Evolutionary conservation across 2,113 vertebrate genomes (phyloP).

Genomic region (Apodemus sylvaticus): DNA sequence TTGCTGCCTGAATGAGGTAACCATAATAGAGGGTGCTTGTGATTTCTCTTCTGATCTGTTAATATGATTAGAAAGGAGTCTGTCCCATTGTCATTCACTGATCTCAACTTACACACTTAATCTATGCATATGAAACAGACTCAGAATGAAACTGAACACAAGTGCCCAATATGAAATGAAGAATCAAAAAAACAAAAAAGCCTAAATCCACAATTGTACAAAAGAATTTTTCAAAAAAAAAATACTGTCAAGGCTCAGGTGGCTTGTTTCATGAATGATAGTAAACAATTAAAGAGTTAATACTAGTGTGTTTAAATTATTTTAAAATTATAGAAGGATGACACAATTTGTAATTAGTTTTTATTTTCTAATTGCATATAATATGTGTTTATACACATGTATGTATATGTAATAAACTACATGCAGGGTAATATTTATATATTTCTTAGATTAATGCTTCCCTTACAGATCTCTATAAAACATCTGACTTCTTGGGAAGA

Average conservation of each 20-base stretch:
- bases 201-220: background rate
- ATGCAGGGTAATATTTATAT: no score
- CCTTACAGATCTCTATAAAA: background rate
- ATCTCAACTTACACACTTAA: no score
- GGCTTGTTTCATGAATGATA: background rate
- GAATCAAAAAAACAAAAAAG: background rate
- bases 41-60: background rate
- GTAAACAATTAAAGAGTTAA: background rate
- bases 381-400: background rate
- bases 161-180: background rate
- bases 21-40: background rate
- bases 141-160: background rate
- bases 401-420: background rate
- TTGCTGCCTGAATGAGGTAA: background rate
- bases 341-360: background rate
- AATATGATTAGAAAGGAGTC: background rate
- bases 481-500: background rate
- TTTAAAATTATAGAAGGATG: background rate
- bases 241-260: no score
- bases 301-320: background rate
- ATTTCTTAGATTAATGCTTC: background rate
- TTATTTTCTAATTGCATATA: background rate
- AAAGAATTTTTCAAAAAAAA: background rate
- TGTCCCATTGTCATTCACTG: no score
- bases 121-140: no score